phyloP scores from a whole-genome alignment of 2,888 invertebrate species.

The Aporophyla nigra region DNA sequence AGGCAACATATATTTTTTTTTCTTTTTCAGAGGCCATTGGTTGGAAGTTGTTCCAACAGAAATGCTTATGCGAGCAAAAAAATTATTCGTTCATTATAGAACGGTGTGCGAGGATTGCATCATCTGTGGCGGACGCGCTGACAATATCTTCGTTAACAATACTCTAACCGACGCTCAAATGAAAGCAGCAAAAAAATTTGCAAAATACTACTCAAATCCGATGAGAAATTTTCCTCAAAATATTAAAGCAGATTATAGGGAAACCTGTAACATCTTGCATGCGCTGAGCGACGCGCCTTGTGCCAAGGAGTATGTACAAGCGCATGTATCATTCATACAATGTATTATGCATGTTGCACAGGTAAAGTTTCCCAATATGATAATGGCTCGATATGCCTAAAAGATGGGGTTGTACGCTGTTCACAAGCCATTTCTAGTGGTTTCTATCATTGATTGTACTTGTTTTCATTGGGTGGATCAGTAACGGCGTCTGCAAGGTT shows the following conservation, averaged over 20 bases:
- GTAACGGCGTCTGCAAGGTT: neutral
- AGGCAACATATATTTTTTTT: neutral
- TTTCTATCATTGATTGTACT: neutral
- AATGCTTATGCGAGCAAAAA: neutral
- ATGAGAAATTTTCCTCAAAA: neutral
- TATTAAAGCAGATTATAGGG: slow-evolving; percentile 6
- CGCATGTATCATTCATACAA: slow-evolving; percentile 6
- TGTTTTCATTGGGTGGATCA: neutral
- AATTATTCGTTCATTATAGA: slow-evolving; percentile 8
- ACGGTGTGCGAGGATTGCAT: slow-evolving; percentile 37
- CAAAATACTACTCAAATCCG: neutral
- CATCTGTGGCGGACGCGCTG: slow-evolving; percentile 28
- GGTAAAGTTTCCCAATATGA: slow-evolving; percentile 22
- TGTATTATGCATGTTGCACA: slow-evolving; percentile 14
- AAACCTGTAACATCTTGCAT: slow-evolving; percentile 26
- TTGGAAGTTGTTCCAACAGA: slow-evolving; percentile 5
- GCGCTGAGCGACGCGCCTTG: slow-evolving; percentile 25
- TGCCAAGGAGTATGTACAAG: slow-evolving; percentile 26
- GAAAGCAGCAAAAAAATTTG: neutral
- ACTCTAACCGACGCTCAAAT: slow-evolving; percentile 8
- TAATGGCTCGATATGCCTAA: slow-evolving; percentile 3
- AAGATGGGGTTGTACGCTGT: neutral
- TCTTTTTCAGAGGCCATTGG: slow-evolving; percentile 49
- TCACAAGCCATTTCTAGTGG: neutral
- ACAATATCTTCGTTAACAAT: neutral